These are phyloP conservation scores for Microtus ochrogaster DNA, from an alignment of 2,113 vertebrate genomes.

Conservation along the genomic window DNA sequence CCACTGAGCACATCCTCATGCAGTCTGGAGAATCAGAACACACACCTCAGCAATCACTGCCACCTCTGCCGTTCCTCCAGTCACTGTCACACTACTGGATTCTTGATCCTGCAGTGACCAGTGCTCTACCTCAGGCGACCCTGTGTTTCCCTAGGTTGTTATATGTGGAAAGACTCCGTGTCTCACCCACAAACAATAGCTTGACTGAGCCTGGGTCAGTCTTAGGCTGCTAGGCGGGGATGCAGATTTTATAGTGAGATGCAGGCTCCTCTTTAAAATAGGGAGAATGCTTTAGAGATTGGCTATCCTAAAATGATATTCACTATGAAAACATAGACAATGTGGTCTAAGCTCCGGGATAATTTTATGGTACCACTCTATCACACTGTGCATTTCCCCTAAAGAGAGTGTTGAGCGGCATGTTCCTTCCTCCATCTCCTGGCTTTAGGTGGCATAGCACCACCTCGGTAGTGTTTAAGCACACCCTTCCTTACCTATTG, in stretches of 20 bases:
- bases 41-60: background rate
- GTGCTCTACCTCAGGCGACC: background rate
- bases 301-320: background rate
- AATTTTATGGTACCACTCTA: background rate
- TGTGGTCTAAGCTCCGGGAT: background rate
- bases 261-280: background rate
- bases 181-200: background rate
- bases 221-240: background rate
- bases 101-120: background rate
- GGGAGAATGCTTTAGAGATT: background rate
- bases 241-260: background rate
- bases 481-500: background rate
- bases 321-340: background rate
- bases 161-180: background rate
- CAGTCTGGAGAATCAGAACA: background rate
- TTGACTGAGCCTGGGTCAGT: background rate
- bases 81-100: no score
- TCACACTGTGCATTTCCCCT: background rate
- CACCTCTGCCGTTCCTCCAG: no score
- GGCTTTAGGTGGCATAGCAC: background rate
- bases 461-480: background rate
- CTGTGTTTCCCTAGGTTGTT: background rate
- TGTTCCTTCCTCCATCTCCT: background rate
- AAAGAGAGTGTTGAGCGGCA: background rate
- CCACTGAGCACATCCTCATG: background rate